Conservation (phyloP, 2,113 vertebrate species). For the Dicrurus megarhynchus region DNA sequence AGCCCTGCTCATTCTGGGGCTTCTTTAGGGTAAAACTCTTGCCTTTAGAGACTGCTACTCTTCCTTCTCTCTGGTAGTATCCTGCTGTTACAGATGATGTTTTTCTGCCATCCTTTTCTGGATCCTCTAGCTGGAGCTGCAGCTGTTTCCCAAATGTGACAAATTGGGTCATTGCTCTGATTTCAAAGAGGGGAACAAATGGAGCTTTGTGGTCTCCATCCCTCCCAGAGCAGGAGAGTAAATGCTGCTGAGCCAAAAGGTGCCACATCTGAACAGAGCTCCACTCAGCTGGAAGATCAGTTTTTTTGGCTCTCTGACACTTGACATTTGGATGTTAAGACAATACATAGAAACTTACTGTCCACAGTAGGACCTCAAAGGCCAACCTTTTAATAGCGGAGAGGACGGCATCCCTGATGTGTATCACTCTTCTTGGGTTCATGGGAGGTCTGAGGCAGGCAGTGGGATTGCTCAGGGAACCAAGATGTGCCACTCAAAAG, state of each 20-base stretch:
- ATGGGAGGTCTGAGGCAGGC: not conserved
- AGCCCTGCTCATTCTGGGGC: not conserved
- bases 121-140: constrained; percentile 9
- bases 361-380: not conserved
- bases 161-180: constrained; percentile 13
- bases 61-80: not conserved
- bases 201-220: not conserved
- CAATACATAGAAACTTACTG: not conserved
- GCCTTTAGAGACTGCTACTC: not conserved
- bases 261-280: not conserved
- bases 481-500: not conserved
- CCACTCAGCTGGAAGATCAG: not conserved
- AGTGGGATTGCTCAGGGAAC: not conserved
- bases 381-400: not conserved
- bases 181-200: constrained; percentile 9
- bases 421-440: not conserved
- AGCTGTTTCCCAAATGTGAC: constrained; percentile 28
- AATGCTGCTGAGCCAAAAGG: not conserved
- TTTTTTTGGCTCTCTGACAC: not conserved
- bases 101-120: not conserved
- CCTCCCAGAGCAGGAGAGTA: not conserved
- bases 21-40: not conserved
- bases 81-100: not conserved
- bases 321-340: not conserved
- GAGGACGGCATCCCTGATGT: not conserved